A percentile compares a stretch with the other conserved stretches of the same genome.
Conservation (phyloP, 2,888 invertebrate genomes). For the Phorcus lineatus region DNA sequence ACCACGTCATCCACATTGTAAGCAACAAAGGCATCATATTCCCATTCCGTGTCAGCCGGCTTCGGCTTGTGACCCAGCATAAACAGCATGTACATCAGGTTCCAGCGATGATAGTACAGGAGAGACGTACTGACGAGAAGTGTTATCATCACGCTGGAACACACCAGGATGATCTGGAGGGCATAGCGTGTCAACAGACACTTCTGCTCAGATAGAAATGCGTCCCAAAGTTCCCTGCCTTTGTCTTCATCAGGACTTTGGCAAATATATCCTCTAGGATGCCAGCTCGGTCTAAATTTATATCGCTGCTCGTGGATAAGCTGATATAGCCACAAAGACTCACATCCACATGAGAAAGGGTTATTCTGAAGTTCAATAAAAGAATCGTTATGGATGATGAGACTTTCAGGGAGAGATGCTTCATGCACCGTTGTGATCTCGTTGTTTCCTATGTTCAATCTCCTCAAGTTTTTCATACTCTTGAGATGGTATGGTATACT, state of each 20-base stretch:
- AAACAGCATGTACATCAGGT: conserved; percentile 77
- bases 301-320: too few relatives aligned
- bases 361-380: conserved; percentile 79
- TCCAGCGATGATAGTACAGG: conserved; percentile 79
- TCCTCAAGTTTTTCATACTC: too few relatives aligned
- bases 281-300: conserved; percentile 28
- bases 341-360: conserved; percentile 80
- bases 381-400: too few relatives aligned
- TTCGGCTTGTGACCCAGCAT: conserved; percentile 48
- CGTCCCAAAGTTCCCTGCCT: not conserved
- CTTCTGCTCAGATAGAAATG: conserved; percentile 14
- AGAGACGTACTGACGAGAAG: conserved; percentile 46
- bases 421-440: too few relatives aligned
- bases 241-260: not conserved
- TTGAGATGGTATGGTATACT: too few relatives aligned
- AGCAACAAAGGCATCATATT: conserved; percentile 83
- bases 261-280: not conserved
- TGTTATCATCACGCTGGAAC: conserved; percentile 25
- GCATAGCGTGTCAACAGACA: conserved; percentile 28
- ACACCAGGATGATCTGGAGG: conserved; percentile 27
- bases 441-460: too few relatives aligned
- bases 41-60: not conserved
- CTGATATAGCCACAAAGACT: conserved; percentile 61
- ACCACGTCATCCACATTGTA: conserved; percentile 82
- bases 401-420: too few relatives aligned